phyloP scores from a whole-genome alignment of 2,113 vertebrate genomes.

The Nettapus auritus region DNA sequence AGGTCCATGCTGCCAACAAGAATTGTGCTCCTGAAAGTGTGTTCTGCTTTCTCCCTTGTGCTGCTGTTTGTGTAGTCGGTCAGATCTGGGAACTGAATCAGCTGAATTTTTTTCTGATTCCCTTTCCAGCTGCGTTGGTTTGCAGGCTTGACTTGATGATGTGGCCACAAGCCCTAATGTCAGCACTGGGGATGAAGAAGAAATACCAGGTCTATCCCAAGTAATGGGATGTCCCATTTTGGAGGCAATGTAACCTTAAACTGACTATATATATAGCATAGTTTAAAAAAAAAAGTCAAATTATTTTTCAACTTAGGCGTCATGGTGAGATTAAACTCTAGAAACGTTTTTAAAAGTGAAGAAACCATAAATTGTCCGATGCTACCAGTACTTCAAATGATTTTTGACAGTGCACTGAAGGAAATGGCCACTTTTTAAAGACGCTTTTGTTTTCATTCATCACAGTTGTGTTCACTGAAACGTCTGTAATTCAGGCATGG shows the following conservation, averaged over 20 bases:
- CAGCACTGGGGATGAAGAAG: background rate
- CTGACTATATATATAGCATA: background rate
- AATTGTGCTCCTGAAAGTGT: background rate
- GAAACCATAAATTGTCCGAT: background rate
- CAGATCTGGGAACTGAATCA: background rate
- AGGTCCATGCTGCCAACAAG: background rate
- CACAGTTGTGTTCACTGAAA: background rate
- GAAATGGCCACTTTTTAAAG: background rate
- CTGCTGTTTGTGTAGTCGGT: background rate
- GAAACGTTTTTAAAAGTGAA: background rate
- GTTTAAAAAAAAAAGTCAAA: fast-evolving
- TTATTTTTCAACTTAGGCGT: background rate
- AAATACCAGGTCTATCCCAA: background rate
- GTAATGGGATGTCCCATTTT: background rate
- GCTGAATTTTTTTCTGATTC: background rate
- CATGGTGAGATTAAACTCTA: background rate
- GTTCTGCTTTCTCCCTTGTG: background rate
- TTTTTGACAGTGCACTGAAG: background rate
- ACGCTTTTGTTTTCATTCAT: background rate
- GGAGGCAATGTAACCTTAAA: background rate
- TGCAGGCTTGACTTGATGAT: background rate
- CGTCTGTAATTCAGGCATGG: background rate
- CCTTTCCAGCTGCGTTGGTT: background rate
- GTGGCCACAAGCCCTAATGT: background rate
- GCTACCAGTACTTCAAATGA: background rate